Conservation (phyloP, 2,888 invertebrate species). For the Eilema griseolum region DNA sequence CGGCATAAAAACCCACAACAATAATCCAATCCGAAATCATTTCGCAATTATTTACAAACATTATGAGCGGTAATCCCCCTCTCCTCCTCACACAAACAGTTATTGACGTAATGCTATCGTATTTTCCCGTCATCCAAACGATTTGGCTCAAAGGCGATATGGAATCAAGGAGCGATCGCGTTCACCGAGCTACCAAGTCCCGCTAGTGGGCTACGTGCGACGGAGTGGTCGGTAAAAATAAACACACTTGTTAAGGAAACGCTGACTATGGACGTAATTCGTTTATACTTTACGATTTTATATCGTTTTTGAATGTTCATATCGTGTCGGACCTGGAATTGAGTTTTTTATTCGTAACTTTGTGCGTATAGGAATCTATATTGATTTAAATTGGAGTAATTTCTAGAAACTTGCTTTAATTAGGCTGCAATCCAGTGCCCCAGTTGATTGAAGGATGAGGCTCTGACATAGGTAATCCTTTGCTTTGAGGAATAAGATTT, state of each 20-base stretch:
- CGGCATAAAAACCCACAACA: neutral
- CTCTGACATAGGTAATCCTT: too few relatives aligned
- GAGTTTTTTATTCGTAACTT: neutral
- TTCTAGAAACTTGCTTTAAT: too few relatives aligned
- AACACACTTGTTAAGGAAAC: constrained; percentile 73
- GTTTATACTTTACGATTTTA: constrained; percentile 53
- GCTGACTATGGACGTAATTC: constrained; percentile 60
- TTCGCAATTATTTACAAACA: constrained; percentile 1
- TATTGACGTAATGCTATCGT: constrained; percentile 15
- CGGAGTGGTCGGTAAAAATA: constrained; percentile 62
- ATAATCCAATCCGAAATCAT: neutral
- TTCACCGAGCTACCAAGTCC: constrained; percentile 25
- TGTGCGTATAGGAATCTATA: neutral
- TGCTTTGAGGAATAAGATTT: too few relatives aligned
- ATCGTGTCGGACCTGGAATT: constrained; percentile 11
- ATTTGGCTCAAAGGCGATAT: constrained; percentile 41
- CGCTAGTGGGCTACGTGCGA: constrained; percentile 40
- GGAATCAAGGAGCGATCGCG: constrained; percentile 39
- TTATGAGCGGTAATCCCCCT: neutral
- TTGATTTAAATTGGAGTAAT: too few relatives aligned
- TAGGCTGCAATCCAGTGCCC: too few relatives aligned
- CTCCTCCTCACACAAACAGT: constrained; percentile 12
- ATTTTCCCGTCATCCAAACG: constrained; percentile 17
- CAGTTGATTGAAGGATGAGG: too few relatives aligned
- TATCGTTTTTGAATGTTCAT: constrained; percentile 22